phyloP scores from a whole-genome alignment of 2,888 invertebrate genomes.

The Xiphydria camelus region DNA sequence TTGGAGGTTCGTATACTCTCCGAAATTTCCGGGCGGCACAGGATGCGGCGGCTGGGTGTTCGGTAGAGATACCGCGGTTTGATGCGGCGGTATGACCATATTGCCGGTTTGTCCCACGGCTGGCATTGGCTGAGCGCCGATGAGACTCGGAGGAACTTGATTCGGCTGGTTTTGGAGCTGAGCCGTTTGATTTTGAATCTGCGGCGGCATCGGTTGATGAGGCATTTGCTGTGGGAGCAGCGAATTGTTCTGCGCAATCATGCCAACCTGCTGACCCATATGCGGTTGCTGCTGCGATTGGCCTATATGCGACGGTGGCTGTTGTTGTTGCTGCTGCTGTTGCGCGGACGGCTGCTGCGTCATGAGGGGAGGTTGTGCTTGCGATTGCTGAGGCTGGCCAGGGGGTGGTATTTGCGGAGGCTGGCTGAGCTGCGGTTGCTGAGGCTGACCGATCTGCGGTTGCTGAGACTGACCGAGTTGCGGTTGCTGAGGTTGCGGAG shows the following conservation, averaged over 20 bases:
- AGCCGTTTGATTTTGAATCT: conserved; percentile 23
- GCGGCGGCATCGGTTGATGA: conserved; percentile 37
- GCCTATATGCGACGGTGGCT: conserved; percentile 7
- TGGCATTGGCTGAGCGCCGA: conserved; percentile 31
- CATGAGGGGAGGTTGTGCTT: conserved; percentile 46
- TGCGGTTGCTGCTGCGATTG: conserved; percentile 19
- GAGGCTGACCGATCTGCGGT: conserved; percentile 28
- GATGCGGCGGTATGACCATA: conserved; percentile 33
- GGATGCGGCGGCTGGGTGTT: conserved; percentile 28
- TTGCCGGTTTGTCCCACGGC: conserved; percentile 36
- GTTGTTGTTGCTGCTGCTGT: conserved; percentile 37
- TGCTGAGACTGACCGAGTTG: conserved; percentile 27
- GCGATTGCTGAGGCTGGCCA: conserved; percentile 29
- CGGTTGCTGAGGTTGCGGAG: conserved; percentile 24
- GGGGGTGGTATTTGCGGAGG: conserved; percentile 28
- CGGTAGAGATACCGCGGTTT: conserved; percentile 32
- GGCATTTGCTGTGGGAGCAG: conserved; percentile 41
- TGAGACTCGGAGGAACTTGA: conserved; percentile 11
- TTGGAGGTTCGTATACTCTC: conserved; percentile 45
- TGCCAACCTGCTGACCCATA: conserved; percentile 27
- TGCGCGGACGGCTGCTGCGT: conserved; percentile 35
- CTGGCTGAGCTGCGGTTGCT: conserved; percentile 27
- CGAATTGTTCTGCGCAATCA: conserved; percentile 38
- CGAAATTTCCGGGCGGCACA: conserved; percentile 30
- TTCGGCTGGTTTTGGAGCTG: conserved; percentile 21